A percentile compares a stretch with the other conserved stretches of the same genome.
phyloP scores from a whole-genome alignment of 2,797 vertebrate genomes.

The Merluccius polli region DNA sequence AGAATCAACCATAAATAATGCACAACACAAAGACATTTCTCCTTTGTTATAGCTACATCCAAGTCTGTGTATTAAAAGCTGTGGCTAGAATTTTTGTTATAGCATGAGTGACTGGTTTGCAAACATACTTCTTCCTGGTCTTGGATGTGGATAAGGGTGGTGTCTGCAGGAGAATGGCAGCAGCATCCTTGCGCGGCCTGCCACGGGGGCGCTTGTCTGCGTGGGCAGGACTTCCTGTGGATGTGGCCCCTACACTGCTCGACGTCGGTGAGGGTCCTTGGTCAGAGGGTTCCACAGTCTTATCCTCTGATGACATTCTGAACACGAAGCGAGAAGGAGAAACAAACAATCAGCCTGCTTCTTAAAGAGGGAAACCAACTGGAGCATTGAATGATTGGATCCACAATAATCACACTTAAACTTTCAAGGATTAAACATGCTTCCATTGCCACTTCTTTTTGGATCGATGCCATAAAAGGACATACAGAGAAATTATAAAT shows the following conservation, averaged over 20 bases:
- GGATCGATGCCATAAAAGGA: background rate
- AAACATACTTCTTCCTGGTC: conserved; percentile 93
- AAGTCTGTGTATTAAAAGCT: background rate
- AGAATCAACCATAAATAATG: background rate
- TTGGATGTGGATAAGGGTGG: conserved; percentile 79
- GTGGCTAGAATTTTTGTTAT: background rate
- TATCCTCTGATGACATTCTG: conserved; percentile 99
- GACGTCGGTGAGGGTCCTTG: conserved; percentile 78
- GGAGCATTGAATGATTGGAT: background rate
- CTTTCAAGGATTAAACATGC: background rate
- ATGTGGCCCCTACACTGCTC: conserved; percentile 81
- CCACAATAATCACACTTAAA: background rate
- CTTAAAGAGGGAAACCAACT: conserved; percentile 3
- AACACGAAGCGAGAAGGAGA: conserved; percentile 25
- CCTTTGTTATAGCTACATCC: background rate
- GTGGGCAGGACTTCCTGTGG: conserved; percentile 87
- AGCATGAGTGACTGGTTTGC: background rate
- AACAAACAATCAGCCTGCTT: conserved; percentile 1
- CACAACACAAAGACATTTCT: background rate
- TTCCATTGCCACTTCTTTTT: background rate
- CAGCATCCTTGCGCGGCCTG: conserved; percentile 94
- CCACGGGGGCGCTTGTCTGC: conserved; percentile 95
- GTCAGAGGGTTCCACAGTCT: conserved; percentile 86
- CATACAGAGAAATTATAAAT: no score
- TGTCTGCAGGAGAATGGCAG: conserved; percentile 62